Conservation (phyloP, 2,888 invertebrate genomes). For the Scaptomyza polygonia region DNA sequence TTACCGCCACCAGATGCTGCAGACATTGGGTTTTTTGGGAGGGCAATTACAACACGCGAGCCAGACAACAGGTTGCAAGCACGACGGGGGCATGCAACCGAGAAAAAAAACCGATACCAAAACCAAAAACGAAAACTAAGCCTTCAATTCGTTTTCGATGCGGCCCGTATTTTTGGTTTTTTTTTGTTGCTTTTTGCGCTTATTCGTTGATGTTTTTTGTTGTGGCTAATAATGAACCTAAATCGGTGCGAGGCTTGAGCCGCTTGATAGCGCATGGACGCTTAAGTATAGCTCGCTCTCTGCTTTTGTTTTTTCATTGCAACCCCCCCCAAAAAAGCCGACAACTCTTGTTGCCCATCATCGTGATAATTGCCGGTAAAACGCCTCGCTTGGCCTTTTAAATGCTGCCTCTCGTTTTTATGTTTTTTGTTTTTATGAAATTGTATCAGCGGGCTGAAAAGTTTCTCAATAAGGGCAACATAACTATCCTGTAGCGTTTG, state of each 20-base stretch:
- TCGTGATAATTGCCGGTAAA: slow-evolving; percentile 80
- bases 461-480: slow-evolving; percentile 13
- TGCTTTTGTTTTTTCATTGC: too few species aligned
- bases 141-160: slow-evolving; percentile 19
- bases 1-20: slow-evolving; percentile 66
- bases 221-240: slow-evolving; percentile 71
- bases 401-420: slow-evolving; percentile 59
- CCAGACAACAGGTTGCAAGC: slow-evolving; percentile 65
- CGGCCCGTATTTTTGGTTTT: slow-evolving; percentile 1
- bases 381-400: slow-evolving; percentile 79
- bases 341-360: slow-evolving; percentile 34
- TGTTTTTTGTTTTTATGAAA: slow-evolving; percentile 47
- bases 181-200: slow-evolving; percentile 24
- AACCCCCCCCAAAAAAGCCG: neutral
- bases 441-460: slow-evolving; percentile 40
- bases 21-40: slow-evolving; percentile 49
- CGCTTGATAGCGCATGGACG: slow-evolving; percentile 32
- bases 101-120: slow-evolving; percentile 12
- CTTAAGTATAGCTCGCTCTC: slow-evolving; percentile 10
- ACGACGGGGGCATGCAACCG: slow-evolving; percentile 16
- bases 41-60: slow-evolving; percentile 78
- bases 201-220: slow-evolving; percentile 28
- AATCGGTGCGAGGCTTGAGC: slow-evolving; percentile 56
- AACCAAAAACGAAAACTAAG: slow-evolving; percentile 27
- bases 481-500: slow-evolving; percentile 9